A percentile compares a stretch with the other conserved stretches of the same genome.
phyloP scores from a whole-genome alignment of 2,888 invertebrate genomes.

The Hydrotaea cyrtoneurina region DNA sequence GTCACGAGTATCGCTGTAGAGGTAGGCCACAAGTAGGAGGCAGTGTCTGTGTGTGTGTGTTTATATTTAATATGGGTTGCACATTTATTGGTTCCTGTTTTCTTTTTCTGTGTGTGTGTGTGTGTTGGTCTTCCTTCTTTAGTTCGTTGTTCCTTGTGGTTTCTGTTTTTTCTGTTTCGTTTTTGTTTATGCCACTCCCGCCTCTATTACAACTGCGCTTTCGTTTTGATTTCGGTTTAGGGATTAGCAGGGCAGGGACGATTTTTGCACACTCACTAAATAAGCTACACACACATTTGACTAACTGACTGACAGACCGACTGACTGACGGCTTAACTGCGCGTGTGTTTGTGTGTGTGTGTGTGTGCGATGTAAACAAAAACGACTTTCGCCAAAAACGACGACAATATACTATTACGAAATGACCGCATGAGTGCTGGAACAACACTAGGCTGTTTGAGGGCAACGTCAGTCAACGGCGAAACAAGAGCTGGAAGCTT shows the following conservation, averaged over 20 bases:
- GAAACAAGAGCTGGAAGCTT: slow-evolving; percentile 69
- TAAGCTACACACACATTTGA: slow-evolving; percentile 30
- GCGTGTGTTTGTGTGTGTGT: slow-evolving; percentile 8
- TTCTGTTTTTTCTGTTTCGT: not conserved
- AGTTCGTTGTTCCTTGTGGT: too few relatives aligned
- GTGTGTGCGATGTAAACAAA: slow-evolving; percentile 47
- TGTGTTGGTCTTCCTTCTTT: slow-evolving; percentile 25
- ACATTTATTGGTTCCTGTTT: slow-evolving; percentile 50
- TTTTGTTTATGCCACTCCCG: slow-evolving; percentile 67
- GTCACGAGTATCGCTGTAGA: not conserved
- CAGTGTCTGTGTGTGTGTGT: slow-evolving; percentile 32
- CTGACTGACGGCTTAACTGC: not conserved
- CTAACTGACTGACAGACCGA: not conserved
- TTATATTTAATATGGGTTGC: slow-evolving; percentile 49
- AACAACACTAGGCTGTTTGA: slow-evolving; percentile 76
- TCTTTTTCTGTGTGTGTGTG: not conserved
- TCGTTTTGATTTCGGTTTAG: not conserved
- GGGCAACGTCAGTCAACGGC: slow-evolving; percentile 66
- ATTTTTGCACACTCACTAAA: slow-evolving; percentile 22
- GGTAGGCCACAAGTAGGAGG: slow-evolving; percentile 22
- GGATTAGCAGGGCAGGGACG: not conserved
- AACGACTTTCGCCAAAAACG: slow-evolving; percentile 51
- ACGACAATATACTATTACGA: slow-evolving; percentile 61
- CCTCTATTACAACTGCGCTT: slow-evolving; percentile 58
- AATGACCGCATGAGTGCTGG: slow-evolving; percentile 78